Evolutionary conservation across 1,140 invertebrate genomes (phyloP), one percentile per base, ranked within the genome.

Genomic region (Drosophila bocki): DNA sequence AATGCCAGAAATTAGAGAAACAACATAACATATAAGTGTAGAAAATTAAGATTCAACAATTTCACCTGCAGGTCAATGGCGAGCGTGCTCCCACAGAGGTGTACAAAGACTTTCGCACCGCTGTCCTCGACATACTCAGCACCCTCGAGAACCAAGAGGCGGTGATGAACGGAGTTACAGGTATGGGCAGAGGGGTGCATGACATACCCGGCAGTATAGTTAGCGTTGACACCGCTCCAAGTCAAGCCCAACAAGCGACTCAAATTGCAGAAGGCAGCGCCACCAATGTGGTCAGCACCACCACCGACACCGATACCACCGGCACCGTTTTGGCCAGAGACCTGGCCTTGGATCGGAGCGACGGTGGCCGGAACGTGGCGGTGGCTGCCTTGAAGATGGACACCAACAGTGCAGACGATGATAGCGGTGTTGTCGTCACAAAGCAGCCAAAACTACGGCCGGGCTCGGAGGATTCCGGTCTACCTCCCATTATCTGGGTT

Each of bases 81-180:
- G 97, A 97, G 93, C 93, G 97, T 51, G 96, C 96, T 80, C 97
- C 97, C 12, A 94, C 94, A 15, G 96, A 97, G 79, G 97, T 97
- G 22, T 97, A 97, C 90, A 94, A 95, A 72, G 96, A 97, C 91
- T 97, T 97, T 93, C 94, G 95, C 17, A 94, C 95, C 29, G 95
- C 96, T 1, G 95, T 97, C 8, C 94, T 96, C 58, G 94, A 95
- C 82, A 96, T 97, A 77, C 91, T 97, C 13, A 96, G 95, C 29
- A 92, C 95, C 26, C 93, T 95, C 15, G 95, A 95, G 72, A 95
- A 95, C 75, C 94, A 95, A 69, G 93, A 95, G 78, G 94, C 95
- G 63, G 94, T 95, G 42, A 93, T 94, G 29, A 94, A 93, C 75
- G 94, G 94, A 56, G 93, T 94, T 48, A 91, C 93, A 82, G 94